Base-by-base conservation (phyloP, 2,797 vertebrate genomes). In the Chromobotia macracanthus region DNA sequence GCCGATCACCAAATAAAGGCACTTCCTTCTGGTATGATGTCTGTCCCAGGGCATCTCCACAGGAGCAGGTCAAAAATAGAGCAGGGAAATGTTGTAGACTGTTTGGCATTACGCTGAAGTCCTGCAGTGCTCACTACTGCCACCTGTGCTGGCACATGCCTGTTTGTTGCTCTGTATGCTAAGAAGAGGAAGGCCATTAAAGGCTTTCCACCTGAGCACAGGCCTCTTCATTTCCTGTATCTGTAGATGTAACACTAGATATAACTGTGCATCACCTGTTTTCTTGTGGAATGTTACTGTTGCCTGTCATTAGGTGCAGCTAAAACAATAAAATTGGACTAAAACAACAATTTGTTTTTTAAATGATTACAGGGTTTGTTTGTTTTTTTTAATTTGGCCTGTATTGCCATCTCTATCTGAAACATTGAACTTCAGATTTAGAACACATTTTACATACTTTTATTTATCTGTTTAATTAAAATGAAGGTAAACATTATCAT, bases 1-100 rank as follows among this genome's bases (percentile, higher is more conserved):
- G 38, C 31, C 60, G 18, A 51, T 21, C 31, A 80, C 91, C 90
- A 90, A 88, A 91, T 90, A 88, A 87, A 88, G 92, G 23, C 78
- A 75, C 70, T 86, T 92, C 90, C 90, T 88, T 84, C 31, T 60
- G 77, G 77, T 83, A 79, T 44, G 64, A 83, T 55, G 77, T 79
- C 69, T 84, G 87, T 76, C 83, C 86, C 79, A 87, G 86, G 87
- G 78, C 65, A 72, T 82, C 72, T 76, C 77, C 68, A 84, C 82
- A 87, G 89, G 84, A 85, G 88, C 83, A 86, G 84, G 74, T 86
- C 86, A 72, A 69, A 84, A 85, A 74, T 61, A 79, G 81, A 84
- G 78, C 76, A 75, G 31, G 79, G 73, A 73, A 76, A 87, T 82
- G 88, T 85, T 83, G 87, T 87, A 88, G 85, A 89, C 67, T 18